Evolutionary conservation across 2,888 invertebrate genomes (phyloP).

Genomic region (Coleophora flavipennella): DNA sequence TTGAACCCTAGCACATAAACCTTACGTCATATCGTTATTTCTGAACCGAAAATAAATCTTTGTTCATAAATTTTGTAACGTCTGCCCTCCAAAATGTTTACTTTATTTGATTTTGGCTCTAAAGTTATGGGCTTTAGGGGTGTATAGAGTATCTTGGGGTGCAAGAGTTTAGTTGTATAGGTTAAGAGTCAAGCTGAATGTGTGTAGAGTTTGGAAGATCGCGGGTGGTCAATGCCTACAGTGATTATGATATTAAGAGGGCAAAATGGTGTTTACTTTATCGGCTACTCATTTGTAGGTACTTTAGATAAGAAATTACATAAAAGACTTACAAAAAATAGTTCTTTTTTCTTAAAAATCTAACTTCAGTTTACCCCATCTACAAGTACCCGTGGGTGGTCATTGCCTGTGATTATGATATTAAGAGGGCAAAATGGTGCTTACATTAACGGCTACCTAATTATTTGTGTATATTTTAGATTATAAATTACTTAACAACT

Average conservation of each 20-base stretch:
- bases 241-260: conserved; percentile 31
- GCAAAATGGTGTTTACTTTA: conserved; percentile 33
- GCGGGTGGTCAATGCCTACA: conserved; percentile 66
- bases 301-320: too few relatives aligned
- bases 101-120: not conserved
- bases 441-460: not conserved
- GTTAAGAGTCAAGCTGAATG: conserved; percentile 41
- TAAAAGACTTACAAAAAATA: too few relatives aligned
- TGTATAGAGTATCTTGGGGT: not conserved
- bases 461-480: too few relatives aligned
- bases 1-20: conserved; percentile 13
- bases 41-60: too few relatives aligned
- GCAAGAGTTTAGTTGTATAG: conserved; percentile 15
- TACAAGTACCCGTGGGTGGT: too few relatives aligned
- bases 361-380: too few relatives aligned
- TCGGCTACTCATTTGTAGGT: too few relatives aligned
- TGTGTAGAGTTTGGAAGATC: conserved; percentile 31
- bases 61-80: too few relatives aligned
- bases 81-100: not conserved
- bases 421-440: conserved; percentile 35
- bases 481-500: not conserved
- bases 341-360: too few relatives aligned
- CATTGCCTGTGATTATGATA: conserved; percentile 34
- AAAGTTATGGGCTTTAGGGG: not conserved
- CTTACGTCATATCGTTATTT: too few relatives aligned